phyloP scores from a whole-genome alignment of 2,888 invertebrate genomes.

The Tenthredo amoena region DNA sequence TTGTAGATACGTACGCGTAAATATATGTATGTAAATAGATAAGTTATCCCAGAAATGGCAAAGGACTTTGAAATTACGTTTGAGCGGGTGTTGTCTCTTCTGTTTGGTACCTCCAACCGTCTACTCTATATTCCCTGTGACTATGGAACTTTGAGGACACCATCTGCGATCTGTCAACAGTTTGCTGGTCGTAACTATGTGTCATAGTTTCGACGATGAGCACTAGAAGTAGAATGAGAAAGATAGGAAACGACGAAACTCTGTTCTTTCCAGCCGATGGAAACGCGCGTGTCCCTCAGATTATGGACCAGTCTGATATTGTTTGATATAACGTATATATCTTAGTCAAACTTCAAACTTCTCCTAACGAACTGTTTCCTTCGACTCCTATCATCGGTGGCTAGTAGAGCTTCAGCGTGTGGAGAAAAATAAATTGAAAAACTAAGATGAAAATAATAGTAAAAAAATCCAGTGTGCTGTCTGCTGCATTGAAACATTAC shows the following conservation, averaged over 20 bases:
- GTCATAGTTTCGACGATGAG: not conserved
- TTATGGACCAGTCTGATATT: not conserved
- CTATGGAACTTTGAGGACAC: slow-evolving; percentile 14
- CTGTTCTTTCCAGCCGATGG: not conserved
- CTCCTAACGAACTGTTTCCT: not conserved
- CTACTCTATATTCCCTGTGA: slow-evolving; percentile 21
- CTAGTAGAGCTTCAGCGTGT: not conserved
- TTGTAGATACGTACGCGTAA: not conserved
- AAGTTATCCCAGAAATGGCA: not conserved
- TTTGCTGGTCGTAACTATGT: slow-evolving; percentile 5
- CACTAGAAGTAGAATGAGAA: slow-evolving; percentile 1
- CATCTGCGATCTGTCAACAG: slow-evolving; percentile 43
- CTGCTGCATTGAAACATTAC: slow-evolving; percentile 28
- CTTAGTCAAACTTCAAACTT: not conserved
- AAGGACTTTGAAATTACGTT: slow-evolving; percentile 20
- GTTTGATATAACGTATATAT: not conserved
- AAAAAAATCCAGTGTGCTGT: not conserved
- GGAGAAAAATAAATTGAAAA: not conserved
- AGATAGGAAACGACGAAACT: slow-evolving; percentile 32
- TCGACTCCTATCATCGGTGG: not conserved
- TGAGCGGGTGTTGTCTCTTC: not conserved
- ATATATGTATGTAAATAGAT: not conserved
- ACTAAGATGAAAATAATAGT: not conserved
- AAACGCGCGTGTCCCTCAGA: not conserved
- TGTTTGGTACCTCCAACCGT: not conserved